phyloP scores from a whole-genome alignment of 2,888 invertebrate species.

The Eremobia ochroleuca region DNA sequence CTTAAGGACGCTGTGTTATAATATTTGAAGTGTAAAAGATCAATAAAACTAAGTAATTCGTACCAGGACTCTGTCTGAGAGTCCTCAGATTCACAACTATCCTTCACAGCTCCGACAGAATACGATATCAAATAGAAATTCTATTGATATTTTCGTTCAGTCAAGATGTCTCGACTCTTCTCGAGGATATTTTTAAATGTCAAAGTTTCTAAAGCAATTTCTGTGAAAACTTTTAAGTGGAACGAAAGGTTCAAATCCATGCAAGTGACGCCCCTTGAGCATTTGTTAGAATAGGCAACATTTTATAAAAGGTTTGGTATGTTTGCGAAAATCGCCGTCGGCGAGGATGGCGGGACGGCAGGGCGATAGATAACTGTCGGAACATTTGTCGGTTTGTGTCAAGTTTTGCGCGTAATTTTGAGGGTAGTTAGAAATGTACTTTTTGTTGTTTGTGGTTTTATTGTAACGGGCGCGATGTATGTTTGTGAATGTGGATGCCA shows the following conservation, averaged over 20 bases:
- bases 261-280: slow-evolving; percentile 64
- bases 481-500: slow-evolving; percentile 34
- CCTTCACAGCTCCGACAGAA: slow-evolving; percentile 20
- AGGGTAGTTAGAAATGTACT: slow-evolving; percentile 47
- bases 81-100: slow-evolving; percentile 36
- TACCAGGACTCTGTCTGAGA: slow-evolving; percentile 2
- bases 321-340: slow-evolving; percentile 61
- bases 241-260: slow-evolving; percentile 60
- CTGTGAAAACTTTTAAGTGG: slow-evolving; percentile 66
- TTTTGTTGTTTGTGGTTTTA: slow-evolving; percentile 52
- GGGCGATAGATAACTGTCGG: slow-evolving; percentile 49
- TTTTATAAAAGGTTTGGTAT: slow-evolving; percentile 60
- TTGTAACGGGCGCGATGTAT: slow-evolving; percentile 33
- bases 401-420: slow-evolving; percentile 47
- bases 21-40: slow-evolving; percentile 37
- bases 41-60: slow-evolving; percentile 35
- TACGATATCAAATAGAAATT: slow-evolving; percentile 52
- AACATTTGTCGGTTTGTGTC: slow-evolving; percentile 58
- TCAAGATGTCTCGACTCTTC: slow-evolving; percentile 30
- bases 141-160: slow-evolving; percentile 61
- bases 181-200: slow-evolving; percentile 65
- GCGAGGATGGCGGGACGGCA: slow-evolving; percentile 22
- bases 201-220: slow-evolving; percentile 67
- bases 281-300: slow-evolving; percentile 63
- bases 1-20: background rate